Evolutionary conservation across 2,797 vertebrate genomes (phyloP).

Genomic region (Labeo calbasu): DNA sequence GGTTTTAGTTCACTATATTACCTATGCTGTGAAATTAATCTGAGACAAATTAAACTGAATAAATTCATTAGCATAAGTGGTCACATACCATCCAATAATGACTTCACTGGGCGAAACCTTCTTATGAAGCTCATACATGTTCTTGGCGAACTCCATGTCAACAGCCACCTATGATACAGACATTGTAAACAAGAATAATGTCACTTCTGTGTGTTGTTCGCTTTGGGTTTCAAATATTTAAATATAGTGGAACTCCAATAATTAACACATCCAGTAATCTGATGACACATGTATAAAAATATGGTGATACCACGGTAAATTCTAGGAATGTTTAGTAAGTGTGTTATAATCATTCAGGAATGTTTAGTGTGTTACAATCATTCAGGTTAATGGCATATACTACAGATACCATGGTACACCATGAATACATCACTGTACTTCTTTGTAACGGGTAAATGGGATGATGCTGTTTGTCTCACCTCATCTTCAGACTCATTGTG

Average conservation of each 20-base stretch:
- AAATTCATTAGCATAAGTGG: background rate
- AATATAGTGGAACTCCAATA: background rate
- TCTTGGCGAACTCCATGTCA: slow-evolving; percentile 99
- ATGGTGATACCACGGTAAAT: background rate
- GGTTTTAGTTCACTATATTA: background rate
- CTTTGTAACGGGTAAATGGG: background rate
- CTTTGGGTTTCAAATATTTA: background rate
- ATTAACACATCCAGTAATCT: background rate
- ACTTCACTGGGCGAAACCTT: slow-evolving; percentile 95
- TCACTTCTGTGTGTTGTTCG: background rate
- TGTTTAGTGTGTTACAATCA: no score
- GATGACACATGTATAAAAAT: no score
- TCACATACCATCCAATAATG: slow-evolving; percentile 91
- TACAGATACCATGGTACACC: background rate
- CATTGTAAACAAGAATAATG: background rate
- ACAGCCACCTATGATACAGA: slow-evolving; percentile 86
- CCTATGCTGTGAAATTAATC: background rate
- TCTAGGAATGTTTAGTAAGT: background rate
- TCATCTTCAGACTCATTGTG: slow-evolving; percentile 99
- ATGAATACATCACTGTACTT: background rate
- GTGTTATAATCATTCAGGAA: background rate
- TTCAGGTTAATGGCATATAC: background rate
- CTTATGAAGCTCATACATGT: slow-evolving; percentile 99
- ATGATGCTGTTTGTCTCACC: slow-evolving; percentile 73
- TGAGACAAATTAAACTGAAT: background rate